Evolutionary conservation across 2,888 invertebrate species (phyloP).

Genomic region (Candidula unifasciata): DNA sequence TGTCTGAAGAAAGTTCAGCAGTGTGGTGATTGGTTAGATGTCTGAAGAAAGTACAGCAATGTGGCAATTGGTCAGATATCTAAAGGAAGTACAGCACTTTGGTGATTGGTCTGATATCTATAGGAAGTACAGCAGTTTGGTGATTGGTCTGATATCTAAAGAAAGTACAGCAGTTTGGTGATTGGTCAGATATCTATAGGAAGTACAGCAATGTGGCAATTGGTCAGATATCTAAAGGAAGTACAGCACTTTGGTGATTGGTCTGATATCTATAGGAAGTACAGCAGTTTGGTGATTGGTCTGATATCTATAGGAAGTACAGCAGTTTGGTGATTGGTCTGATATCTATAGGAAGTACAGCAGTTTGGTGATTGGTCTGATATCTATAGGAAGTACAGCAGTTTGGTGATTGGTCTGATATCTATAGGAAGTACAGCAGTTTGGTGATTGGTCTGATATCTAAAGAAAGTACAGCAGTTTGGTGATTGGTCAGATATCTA

Average conservation of each 20-base stretch:
- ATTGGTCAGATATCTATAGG: background rate
- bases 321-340: too few relatives aligned
- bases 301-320: too few relatives aligned
- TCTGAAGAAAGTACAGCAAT: background rate
- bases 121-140: background rate
- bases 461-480: too few relatives aligned
- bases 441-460: too few relatives aligned
- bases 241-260: too few relatives aligned
- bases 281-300: background rate
- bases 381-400: too few relatives aligned
- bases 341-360: background rate
- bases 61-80: too few relatives aligned
- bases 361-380: background rate
- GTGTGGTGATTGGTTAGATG: background rate
- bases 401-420: background rate
- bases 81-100: too few relatives aligned
- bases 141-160: too few relatives aligned
- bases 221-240: too few relatives aligned
- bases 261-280: background rate
- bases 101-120: background rate
- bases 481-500: background rate
- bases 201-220: background rate
- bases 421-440: background rate
- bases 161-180: too few relatives aligned
- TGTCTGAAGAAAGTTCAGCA: too few relatives aligned